These are phyloP conservation scores for Arctopsyche grandis DNA, from an alignment of 1,140 invertebrate species.

Conservation along the genomic window DNA sequence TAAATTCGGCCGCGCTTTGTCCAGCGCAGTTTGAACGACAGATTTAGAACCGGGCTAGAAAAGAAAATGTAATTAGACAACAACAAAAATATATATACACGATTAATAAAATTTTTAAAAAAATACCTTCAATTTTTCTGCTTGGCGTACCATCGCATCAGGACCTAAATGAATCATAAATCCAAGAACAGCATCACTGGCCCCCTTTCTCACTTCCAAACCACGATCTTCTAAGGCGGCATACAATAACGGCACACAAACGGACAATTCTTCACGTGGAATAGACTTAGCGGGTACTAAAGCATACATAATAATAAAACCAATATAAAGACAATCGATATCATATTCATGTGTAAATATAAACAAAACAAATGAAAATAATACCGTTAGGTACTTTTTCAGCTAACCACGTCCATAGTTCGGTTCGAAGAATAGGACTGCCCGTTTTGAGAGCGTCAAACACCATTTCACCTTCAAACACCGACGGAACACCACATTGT, in stretches of 20 bases:
- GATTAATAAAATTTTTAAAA: no score
- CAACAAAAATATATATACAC: slow-evolving; percentile 11
- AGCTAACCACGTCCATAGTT: slow-evolving; percentile 87
- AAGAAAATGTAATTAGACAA: slow-evolving; percentile 39
- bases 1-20: slow-evolving; percentile 86
- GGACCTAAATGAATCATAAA: slow-evolving; percentile 95
- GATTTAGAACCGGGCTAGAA: slow-evolving; percentile 82
- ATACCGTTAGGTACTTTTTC: slow-evolving; percentile 80
- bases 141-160: slow-evolving; percentile 80
- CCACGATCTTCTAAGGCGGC: slow-evolving; percentile 90
- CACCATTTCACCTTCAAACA: slow-evolving; percentile 91
- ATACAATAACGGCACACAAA: slow-evolving; percentile 84
- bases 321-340: background rate
- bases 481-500: slow-evolving; percentile 80
- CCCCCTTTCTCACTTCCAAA: slow-evolving; percentile 89
- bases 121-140: slow-evolving; percentile 83
- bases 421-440: slow-evolving; percentile 82
- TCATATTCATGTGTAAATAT: no score
- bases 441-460: slow-evolving; percentile 85
- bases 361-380: background rate
- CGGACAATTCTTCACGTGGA: slow-evolving; percentile 81
- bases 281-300: slow-evolving; percentile 75
- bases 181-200: slow-evolving; percentile 87
- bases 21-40: slow-evolving; percentile 80
- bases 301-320: slow-evolving; percentile 48